These are phyloP conservation scores for Heterochromis multidens DNA, from an alignment of 2,113 vertebrate species.

Conservation along the genomic window DNA sequence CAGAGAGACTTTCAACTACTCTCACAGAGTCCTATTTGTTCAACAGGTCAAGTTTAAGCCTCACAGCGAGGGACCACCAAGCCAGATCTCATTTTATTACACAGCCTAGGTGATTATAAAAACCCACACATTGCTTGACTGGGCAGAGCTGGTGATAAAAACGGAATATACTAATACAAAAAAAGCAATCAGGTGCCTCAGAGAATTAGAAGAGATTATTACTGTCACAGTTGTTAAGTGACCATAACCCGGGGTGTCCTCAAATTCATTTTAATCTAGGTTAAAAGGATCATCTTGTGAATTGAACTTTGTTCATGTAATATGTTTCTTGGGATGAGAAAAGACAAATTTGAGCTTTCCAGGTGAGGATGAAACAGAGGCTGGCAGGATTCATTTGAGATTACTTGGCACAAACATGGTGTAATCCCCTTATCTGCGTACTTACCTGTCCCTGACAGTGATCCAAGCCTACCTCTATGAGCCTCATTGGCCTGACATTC, in stretches of 20 bases:
- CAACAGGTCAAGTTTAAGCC: constrained; percentile 52
- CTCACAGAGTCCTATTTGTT: constrained; percentile 31
- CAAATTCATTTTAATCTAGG: constrained; percentile 26
- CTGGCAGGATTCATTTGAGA: constrained; percentile 72
- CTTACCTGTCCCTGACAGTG: constrained; percentile 73
- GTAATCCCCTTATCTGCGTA: constrained; percentile 76
- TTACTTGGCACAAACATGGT: constrained; percentile 66
- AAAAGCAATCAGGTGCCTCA: constrained; percentile 24
- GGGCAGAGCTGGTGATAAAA: constrained; percentile 23
- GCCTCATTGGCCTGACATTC: constrained; percentile 67
- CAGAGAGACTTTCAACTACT: constrained; percentile 21
- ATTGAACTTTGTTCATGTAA: constrained; percentile 33
- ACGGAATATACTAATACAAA: constrained; percentile 5
- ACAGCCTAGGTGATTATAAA: constrained; percentile 23
- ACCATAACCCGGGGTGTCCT: constrained; percentile 28
- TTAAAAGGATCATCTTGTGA: constrained; percentile 46
- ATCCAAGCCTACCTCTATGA: constrained; percentile 63
- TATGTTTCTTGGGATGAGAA: constrained; percentile 25
- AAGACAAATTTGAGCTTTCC: constrained; percentile 35
- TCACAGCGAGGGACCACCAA: not conserved
- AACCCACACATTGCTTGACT: not conserved
- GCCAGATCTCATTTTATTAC: constrained; percentile 20
- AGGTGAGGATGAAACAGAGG: constrained; percentile 67
- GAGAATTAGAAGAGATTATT: constrained; percentile 49
- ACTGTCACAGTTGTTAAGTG: constrained; percentile 45